Percentiles rank a stretch among this genome's conserved stretches.
Evolutionary conservation across 2,113 vertebrate genomes (phyloP).

Genomic region (Gymnorhina tibicen): DNA sequence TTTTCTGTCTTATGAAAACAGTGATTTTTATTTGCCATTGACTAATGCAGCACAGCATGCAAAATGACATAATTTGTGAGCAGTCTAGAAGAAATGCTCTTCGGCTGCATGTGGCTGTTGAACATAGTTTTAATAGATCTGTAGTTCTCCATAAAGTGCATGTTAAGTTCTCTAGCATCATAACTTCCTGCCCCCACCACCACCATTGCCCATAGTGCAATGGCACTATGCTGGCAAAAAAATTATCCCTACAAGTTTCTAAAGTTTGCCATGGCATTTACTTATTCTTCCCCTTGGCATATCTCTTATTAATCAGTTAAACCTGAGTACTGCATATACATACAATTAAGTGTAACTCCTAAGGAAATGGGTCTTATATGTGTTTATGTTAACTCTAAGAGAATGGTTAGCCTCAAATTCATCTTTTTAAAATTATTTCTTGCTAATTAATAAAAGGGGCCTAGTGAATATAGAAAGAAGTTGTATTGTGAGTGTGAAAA

Average conservation of each 20-base stretch:
- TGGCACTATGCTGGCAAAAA: neutral
- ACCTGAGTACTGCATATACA: neutral
- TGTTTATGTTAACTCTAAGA: neutral
- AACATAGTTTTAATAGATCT: neutral
- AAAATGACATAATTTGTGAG: slow-evolving; percentile 21
- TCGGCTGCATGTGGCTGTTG: neutral
- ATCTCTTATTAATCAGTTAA: neutral
- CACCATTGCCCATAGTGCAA: too few relatives aligned
- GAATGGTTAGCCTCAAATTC: neutral
- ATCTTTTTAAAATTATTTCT: neutral
- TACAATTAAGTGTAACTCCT: neutral
- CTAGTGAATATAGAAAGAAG: neutral
- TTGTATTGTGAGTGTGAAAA: neutral
- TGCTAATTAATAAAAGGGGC: neutral
- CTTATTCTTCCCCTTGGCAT: neutral
- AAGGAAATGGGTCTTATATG: neutral
- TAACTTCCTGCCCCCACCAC: neutral
- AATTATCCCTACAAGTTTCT: neutral
- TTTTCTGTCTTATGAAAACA: neutral
- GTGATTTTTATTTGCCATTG: neutral
- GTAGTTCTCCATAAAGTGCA: neutral
- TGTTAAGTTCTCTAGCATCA: neutral
- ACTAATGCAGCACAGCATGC: neutral
- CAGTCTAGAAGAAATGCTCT: neutral
- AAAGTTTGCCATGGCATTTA: neutral